Base-by-base conservation (phyloP, 1,140 invertebrate species). In the Sitobion miscanthi region DNA sequence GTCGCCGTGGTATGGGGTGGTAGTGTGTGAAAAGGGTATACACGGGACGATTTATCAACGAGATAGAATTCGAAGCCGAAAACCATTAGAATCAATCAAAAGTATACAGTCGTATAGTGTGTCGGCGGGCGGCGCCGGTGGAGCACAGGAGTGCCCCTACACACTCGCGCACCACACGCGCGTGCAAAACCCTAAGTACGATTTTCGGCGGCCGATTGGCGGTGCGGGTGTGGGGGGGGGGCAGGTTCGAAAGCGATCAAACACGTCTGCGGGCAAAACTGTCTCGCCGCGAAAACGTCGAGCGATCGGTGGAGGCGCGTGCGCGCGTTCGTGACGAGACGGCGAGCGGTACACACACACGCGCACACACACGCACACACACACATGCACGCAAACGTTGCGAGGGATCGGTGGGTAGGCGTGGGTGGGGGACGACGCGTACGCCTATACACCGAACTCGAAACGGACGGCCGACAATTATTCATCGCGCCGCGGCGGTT, bases 11-110 rank as follows among this genome's bases (percentile, higher is more conserved):
- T 30, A 9, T n/a, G 25, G 7, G 6, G 14, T 17, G 62, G 62
- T n/a, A n/a, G 57, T 21, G 62, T 30, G 57, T 77, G 62, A 77
- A 77, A 87, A 49, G 30, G 21, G 52, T 89, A 35, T 30, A 11
- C 3, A n/a, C 1, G 38, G 35, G 49, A 93, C 91, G 38, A 93
- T 93, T 93, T 93, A 85, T 83, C 91, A 93, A 38, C 91, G 35
- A 45, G 47, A 82, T 83, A 83, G 62, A 77, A 91, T 47, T 91
- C 62, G 38, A 91, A 91, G 90, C 90, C 62, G 45, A 57, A 62
- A 91, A 91, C 90, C 90, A 93, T 93, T 85, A 85, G 91, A 86
- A 86, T 93, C 91, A 93, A 93, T 93, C 69, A 83, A 91, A 91
- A 91, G 89, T 90, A n/a, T 57, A 62, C 47, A 69, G 38, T 42